Conservation (phyloP, 2,888 invertebrate species). For the Eupithecia exiguata region DNA sequence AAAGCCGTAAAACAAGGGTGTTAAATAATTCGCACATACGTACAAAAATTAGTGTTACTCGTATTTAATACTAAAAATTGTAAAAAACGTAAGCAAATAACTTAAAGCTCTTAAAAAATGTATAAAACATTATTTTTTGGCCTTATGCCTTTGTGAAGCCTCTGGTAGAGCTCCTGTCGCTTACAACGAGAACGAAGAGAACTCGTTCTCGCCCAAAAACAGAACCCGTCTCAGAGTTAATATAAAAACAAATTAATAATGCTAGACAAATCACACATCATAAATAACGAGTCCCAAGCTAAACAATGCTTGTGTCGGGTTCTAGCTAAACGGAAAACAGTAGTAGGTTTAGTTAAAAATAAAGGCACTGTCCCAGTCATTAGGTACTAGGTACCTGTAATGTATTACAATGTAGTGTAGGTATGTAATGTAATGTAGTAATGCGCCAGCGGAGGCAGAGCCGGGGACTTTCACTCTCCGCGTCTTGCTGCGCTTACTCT, state of each 20-base stretch:
- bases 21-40: too few relatives aligned
- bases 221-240: too few relatives aligned
- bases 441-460: too few relatives aligned
- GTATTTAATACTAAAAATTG: too few relatives aligned
- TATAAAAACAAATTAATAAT: background rate
- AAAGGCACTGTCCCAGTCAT: background rate
- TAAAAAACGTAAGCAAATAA: too few relatives aligned
- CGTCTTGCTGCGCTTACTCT: slow-evolving; percentile 29
- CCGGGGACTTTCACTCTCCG: slow-evolving; percentile 52
- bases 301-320: background rate
- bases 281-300: background rate
- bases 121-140: background rate
- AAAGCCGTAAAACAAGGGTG: background rate
- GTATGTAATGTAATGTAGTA: slow-evolving; percentile 36
- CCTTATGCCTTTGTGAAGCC: background rate
- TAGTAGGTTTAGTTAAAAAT: background rate
- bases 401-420: slow-evolving; percentile 17
- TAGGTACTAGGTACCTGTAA: background rate
- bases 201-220: background rate
- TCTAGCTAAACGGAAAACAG: background rate
- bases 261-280: background rate
- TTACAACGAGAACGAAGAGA: background rate
- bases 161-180: background rate
- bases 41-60: too few relatives aligned
- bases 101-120: background rate